Evolutionary conservation across 2,113 vertebrate species (phyloP).

Genomic region (Tachuris rubrigastra): DNA sequence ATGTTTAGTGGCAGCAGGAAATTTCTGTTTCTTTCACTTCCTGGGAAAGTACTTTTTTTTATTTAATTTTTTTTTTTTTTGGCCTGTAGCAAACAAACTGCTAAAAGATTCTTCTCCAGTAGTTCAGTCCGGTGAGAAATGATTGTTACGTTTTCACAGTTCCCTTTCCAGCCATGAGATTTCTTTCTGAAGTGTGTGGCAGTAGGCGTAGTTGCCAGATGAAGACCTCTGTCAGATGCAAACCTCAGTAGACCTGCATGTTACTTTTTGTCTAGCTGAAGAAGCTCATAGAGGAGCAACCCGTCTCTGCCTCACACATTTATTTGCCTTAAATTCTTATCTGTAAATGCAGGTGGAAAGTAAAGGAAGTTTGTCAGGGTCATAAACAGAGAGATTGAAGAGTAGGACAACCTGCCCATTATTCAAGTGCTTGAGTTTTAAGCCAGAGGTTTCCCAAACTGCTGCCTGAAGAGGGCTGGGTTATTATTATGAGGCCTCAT

Average conservation of each 20-base stretch:
- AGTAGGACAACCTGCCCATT: not conserved
- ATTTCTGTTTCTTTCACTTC: slow-evolving; percentile 12
- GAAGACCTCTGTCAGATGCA: not conserved
- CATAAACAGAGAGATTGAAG: not conserved
- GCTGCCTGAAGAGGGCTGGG: not conserved
- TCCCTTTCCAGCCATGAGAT: not conserved
- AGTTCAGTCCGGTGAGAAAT: not conserved
- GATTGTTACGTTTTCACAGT: not conserved
- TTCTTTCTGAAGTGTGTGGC: not conserved
- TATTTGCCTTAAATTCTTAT: not conserved
- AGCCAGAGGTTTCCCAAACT: not conserved
- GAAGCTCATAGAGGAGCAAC: not conserved
- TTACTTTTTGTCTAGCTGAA: not conserved
- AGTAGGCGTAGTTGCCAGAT: not conserved
- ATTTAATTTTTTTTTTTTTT: not conserved
- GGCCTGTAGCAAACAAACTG: not conserved
- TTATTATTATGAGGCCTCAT: not conserved
- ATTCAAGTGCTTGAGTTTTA: not conserved
- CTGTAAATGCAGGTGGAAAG: not conserved
- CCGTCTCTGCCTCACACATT: not conserved
- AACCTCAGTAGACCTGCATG: not conserved
- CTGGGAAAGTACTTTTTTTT: not conserved
- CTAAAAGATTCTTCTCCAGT: not conserved
- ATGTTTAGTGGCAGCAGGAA: not conserved
- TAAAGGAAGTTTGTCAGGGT: not conserved